phyloP scores from a whole-genome alignment of 2,797 vertebrate genomes.

The Peromyscus eremicus region DNA sequence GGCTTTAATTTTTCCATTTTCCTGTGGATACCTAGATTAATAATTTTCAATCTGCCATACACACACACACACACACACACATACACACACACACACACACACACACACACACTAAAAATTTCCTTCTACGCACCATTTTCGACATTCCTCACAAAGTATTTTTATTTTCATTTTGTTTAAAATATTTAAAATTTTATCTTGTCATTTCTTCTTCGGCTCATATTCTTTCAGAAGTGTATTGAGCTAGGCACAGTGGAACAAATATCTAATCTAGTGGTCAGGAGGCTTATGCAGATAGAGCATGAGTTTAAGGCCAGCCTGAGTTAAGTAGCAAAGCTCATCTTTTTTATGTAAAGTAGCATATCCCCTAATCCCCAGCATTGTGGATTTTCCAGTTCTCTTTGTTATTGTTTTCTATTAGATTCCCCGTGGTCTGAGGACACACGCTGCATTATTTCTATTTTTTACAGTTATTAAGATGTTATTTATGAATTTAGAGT shows the following conservation, averaged over 20 bases:
- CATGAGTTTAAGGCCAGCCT: neutral
- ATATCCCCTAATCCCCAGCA: neutral
- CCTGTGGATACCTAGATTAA: neutral
- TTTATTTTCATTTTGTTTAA: neutral
- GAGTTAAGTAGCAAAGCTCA: neutral
- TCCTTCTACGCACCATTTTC: neutral
- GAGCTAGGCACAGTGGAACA: neutral
- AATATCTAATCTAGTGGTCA: neutral
- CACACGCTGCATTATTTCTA: neutral
- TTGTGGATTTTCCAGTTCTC: neutral
- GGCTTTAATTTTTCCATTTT: constrained; percentile 3
- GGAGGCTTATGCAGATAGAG: neutral
- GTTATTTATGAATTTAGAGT: neutral
- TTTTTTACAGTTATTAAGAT: neutral
- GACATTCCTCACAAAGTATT: neutral
- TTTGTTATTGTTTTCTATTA: neutral
- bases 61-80: too few relatives aligned
- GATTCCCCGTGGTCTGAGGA: neutral
- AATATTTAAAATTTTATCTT: neutral
- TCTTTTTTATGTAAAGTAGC: neutral
- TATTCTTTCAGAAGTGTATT: neutral
- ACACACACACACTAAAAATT: neutral
- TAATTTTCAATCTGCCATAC: neutral
- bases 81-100: too few relatives aligned
- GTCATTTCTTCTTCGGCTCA: neutral